Conservation (phyloP, 2,113 vertebrate genomes). For the Holacanthus passer region DNA sequence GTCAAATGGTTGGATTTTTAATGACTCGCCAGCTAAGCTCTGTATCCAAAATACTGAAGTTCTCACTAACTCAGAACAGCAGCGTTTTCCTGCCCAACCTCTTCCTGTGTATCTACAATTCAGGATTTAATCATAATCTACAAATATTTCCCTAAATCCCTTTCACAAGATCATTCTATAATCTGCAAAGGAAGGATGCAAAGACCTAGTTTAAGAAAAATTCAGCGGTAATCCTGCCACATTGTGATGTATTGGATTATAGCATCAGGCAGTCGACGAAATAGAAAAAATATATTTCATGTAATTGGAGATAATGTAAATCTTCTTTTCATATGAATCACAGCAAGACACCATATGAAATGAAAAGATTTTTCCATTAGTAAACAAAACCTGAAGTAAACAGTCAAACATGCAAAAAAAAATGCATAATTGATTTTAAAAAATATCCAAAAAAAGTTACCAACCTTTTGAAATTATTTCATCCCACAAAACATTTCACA, state of each 20-base stretch:
- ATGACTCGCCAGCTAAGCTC: neutral
- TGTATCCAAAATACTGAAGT: neutral
- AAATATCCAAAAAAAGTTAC: neutral
- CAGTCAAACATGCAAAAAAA: neutral
- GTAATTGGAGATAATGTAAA: constrained; percentile 3
- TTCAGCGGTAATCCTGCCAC: constrained; percentile 41
- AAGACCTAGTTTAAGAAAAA: constrained; percentile 40
- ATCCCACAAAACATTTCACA: neutral
- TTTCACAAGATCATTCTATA: constrained; percentile 41
- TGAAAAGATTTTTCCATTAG: neutral
- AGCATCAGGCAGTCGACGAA: constrained; percentile 1
- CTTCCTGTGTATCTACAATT: constrained; percentile 30
- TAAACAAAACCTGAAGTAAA: neutral
- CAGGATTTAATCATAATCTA: constrained; percentile 50
- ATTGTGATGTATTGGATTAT: constrained; percentile 40
- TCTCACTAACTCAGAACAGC: constrained; percentile 8
- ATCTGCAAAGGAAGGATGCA: constrained; percentile 43
- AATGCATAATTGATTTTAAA: neutral
- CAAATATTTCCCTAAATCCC: constrained; percentile 50
- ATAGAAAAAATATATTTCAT: neutral
- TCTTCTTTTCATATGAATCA: neutral
- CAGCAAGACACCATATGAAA: neutral
- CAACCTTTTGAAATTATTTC: neutral
- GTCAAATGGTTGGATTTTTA: constrained; percentile 5
- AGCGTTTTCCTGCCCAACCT: neutral